phyloP scores from a whole-genome alignment of 2,113 vertebrate genomes.

The Anolis carolinensis region DNA sequence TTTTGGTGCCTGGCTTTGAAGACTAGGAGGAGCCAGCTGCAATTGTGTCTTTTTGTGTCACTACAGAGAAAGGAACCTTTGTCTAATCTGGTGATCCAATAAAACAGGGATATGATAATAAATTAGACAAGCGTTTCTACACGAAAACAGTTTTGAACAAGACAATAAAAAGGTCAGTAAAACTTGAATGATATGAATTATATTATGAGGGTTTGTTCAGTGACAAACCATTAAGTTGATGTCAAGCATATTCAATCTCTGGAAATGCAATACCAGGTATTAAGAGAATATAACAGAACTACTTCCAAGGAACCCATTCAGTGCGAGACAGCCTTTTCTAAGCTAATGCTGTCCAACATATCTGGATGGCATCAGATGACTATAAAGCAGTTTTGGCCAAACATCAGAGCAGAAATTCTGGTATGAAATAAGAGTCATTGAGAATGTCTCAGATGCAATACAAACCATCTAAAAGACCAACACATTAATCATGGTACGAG shows the following conservation, averaged over 20 bases:
- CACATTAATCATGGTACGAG: not conserved
- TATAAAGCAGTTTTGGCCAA: not conserved
- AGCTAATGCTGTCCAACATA: not conserved
- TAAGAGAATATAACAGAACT: not conserved
- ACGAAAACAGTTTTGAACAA: not conserved
- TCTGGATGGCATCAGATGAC: too few relatives aligned
- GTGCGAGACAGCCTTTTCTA: not conserved
- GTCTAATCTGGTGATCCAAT: constrained; percentile 12
- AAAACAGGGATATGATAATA: not conserved
- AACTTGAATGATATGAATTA: not conserved
- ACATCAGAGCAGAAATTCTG: not conserved
- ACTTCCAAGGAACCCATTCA: not conserved
- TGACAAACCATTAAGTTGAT: not conserved
- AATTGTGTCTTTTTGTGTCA: constrained; percentile 1
- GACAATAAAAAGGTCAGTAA: not conserved
- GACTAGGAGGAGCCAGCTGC: not conserved
- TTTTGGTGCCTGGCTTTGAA: constrained; percentile 9
- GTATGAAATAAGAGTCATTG: not conserved
- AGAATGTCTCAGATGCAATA: not conserved
- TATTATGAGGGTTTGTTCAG: not conserved
- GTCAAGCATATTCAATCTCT: not conserved
- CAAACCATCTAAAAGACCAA: not conserved
- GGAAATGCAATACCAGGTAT: not conserved
- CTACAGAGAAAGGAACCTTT: not conserved
- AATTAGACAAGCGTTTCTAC: not conserved